Evolutionary conservation across 2,113 vertebrate species (phyloP).

Genomic region (Dasyurus viverrinus): DNA sequence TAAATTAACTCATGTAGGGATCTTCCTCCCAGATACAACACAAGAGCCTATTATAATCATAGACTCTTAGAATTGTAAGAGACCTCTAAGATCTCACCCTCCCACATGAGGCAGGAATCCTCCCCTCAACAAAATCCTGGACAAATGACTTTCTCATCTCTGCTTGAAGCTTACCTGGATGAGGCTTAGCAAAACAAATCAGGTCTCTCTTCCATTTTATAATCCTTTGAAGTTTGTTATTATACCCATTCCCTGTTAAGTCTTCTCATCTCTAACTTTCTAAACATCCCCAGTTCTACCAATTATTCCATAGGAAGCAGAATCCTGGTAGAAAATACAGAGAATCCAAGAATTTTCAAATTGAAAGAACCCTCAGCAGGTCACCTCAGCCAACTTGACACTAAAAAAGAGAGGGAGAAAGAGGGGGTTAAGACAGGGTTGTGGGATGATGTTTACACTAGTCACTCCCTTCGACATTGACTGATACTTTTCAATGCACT

Average conservation of each 20-base stretch:
- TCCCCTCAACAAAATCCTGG: neutral
- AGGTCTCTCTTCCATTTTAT: neutral
- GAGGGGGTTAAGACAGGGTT: too few relatives aligned
- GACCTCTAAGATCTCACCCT: neutral
- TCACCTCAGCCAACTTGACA: neutral
- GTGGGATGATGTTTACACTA: neutral
- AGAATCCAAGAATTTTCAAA: neutral
- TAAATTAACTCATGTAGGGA: neutral
- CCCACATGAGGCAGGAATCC: neutral
- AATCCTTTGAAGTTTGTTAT: neutral
- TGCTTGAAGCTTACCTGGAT: neutral
- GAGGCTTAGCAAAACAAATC: neutral
- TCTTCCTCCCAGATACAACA: neutral
- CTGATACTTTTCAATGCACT: neutral
- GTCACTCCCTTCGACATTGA: neutral
- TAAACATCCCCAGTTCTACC: neutral
- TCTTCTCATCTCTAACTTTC: neutral
- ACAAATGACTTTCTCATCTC: neutral
- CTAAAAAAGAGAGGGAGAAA: neutral
- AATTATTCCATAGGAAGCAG: neutral
- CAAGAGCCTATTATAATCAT: neutral
- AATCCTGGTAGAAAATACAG: neutral
- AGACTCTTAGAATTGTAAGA: neutral
- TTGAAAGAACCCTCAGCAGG: neutral
- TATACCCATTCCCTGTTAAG: neutral